A percentile compares a stretch with the other conserved stretches of the same genome.
phyloP scores from a whole-genome alignment of 2,113 vertebrate genomes.

The Pristiophorus japonicus region DNA sequence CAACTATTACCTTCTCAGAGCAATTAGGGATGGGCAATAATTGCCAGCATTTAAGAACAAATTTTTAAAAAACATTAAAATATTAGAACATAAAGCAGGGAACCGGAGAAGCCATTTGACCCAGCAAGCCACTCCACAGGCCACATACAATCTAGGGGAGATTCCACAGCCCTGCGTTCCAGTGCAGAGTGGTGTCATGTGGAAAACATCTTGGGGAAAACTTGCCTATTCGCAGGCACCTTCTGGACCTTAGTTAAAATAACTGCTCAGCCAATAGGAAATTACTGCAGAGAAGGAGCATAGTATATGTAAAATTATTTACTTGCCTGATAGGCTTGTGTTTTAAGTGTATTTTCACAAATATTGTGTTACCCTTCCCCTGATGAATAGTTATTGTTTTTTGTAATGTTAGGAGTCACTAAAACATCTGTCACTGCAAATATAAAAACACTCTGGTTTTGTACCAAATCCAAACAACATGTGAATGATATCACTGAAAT shows the following conservation, averaged over 20 bases:
- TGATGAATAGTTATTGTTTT: not conserved
- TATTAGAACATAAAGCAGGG: not conserved
- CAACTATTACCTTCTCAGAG: not conserved
- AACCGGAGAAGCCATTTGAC: not conserved
- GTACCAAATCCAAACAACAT: not conserved
- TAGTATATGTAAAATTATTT: not conserved
- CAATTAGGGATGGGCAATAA: not conserved
- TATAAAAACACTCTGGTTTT: not conserved
- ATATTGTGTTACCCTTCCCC: not conserved
- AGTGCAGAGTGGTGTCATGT: not conserved
- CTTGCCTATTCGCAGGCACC: not conserved
- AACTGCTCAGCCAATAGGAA: not conserved
- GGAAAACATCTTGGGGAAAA: not conserved
- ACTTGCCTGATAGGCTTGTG: not conserved
- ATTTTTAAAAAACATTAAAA: not conserved
- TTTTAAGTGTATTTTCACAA: not conserved
- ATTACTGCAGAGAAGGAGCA: not conserved
- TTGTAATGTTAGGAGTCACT: not conserved
- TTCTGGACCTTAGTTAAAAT: too few relatives aligned
- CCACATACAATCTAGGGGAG: not conserved
- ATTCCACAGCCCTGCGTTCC: not conserved
- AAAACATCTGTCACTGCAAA: not conserved
- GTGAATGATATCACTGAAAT: not conserved
- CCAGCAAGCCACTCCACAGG: not conserved
- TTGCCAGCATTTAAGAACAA: not conserved